phyloP scores from a whole-genome alignment of 2,113 vertebrate genomes.

The Hemiprocne comata region DNA sequence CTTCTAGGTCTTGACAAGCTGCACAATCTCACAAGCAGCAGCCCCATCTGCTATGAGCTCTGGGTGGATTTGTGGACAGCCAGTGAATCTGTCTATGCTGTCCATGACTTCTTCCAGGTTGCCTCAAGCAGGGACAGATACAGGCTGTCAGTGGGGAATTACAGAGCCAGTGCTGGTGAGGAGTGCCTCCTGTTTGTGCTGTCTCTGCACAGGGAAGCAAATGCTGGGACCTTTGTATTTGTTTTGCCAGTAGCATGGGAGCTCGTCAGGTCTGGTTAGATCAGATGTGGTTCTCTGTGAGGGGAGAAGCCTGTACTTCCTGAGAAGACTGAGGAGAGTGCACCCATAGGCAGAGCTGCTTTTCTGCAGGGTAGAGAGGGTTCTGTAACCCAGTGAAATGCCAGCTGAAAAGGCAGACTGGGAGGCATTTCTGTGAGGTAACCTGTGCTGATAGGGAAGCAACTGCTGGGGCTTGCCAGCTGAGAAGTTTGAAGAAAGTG shows the following conservation, averaged over 20 bases:
- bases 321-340: neutral
- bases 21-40: slow-evolving; percentile 82
- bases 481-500: neutral
- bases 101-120: slow-evolving; percentile 83
- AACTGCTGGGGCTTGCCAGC: neutral
- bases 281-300: neutral
- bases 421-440: neutral
- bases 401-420: neutral
- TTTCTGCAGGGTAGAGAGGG: neutral
- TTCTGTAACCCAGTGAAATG: neutral
- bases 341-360: neutral
- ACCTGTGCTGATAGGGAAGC: neutral
- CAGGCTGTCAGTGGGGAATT: slow-evolving; percentile 82
- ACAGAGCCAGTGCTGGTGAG: slow-evolving; percentile 86
- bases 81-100: slow-evolving; percentile 80
- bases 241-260: neutral
- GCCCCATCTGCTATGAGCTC: slow-evolving; percentile 78
- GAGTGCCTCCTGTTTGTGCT: neutral
- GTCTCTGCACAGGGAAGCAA: neutral
- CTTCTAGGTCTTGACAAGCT: slow-evolving; percentile 85
- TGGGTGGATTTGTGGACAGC: slow-evolving; percentile 80
- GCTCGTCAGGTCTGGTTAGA: neutral
- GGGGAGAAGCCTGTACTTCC: neutral
- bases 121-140: slow-evolving; percentile 82
- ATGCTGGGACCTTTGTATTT: neutral